Evolutionary conservation across 2,797 vertebrate species (phyloP).

Genomic region (Anableps anableps): DNA sequence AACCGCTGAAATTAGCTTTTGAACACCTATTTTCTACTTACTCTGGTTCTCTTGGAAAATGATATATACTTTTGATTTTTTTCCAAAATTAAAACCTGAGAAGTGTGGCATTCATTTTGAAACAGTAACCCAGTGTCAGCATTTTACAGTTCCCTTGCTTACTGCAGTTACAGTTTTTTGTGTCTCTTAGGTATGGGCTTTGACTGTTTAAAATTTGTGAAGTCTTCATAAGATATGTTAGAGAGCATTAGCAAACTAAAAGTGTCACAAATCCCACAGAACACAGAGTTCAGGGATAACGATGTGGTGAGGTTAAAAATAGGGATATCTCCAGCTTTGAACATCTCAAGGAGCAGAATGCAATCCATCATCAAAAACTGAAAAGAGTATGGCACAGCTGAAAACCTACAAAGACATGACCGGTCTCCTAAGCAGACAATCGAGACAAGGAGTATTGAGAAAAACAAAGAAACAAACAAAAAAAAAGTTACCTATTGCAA

Average conservation of each 20-base stretch:
- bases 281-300: neutral
- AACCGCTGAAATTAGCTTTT: neutral
- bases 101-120: neutral
- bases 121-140: neutral
- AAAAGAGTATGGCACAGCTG: neutral
- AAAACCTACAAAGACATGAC: neutral
- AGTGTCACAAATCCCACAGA: neutral
- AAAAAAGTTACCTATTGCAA: too few relatives aligned
- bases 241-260: neutral
- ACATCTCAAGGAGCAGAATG: neutral
- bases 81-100: neutral
- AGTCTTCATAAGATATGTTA: neutral
- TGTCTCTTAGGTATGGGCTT: neutral
- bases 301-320: neutral
- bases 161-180: neutral
- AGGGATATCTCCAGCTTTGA: neutral
- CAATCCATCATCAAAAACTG: neutral
- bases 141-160: neutral
- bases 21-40: neutral
- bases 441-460: neutral
- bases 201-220: neutral
- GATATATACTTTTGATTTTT: neutral
- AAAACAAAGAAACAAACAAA: neutral
- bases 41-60: neutral
- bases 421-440: neutral